Evolutionary conservation across 2,888 invertebrate genomes (phyloP), one percentile per base, ranked within the genome.

Genomic region (Acrobasis consociella): DNA sequence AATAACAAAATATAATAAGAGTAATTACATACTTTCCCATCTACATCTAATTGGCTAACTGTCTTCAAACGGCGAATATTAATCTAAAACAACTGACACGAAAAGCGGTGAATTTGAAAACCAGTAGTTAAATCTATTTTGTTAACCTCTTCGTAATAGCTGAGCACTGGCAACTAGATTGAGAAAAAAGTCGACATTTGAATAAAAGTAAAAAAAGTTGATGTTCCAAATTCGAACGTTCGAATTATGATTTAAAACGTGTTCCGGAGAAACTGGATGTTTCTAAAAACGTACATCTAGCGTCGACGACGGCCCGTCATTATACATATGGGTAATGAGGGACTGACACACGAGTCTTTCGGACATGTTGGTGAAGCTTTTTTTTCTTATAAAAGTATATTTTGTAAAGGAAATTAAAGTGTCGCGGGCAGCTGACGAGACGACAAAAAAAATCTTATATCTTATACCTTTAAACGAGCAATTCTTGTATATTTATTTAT

Each of bases 181-280:
- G 9, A 50, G 46, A 52, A 46, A 58, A 61, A 53, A 60, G 42
- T 51, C 51, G 60, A 62, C 62, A 62, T 62, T 62, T 49, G 49
- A 55, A 55, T 62, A 60, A 66, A 59, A 67, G 60, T 64, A 66
- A 62, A 73, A 75, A 78, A 87, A 89, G 87, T 85, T 85, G 83
- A 89, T 85, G 91, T 87, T 89, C 91, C 83, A 90, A 87, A 90
- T 89, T 90, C 82, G 86, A 90, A 81, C 85, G 89, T 86, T 89
- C 89, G 87, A 91, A 91, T 89, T 92, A 91, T 91, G 91, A 91
- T 92, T 91, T 91, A 89, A 91, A 92, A 92, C 92, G 88, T 91
- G 92, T 92, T 92, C 91, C 87, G 90, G 91, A 87, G 91, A 91
- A 91, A 91, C 91, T 89, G 83, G 88, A 85, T 82, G 91, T 87